Evolutionary conservation across 2,888 invertebrate species (phyloP), one percentile per base, ranked within the genome.

Genomic region (Empis stercorea): DNA sequence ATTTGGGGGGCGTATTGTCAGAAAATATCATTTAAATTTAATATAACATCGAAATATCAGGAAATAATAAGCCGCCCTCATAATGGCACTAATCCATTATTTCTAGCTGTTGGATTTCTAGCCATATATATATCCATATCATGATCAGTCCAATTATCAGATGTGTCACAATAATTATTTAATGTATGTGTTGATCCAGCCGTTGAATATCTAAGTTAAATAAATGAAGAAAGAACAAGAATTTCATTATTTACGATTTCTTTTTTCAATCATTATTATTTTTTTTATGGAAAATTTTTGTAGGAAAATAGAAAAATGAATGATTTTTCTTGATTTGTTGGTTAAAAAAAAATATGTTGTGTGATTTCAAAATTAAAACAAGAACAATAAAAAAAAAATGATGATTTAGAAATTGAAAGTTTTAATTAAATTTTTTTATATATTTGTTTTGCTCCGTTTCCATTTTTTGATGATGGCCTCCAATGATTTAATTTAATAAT

Each of bases 111-210:
- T 52, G 88, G 87, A 72, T 92, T 91, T 61, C 91, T 79, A 50
- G 91, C 86, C 83, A 91, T 89, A 71, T 93, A 92, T 61, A 92
- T 91, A 60, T 92, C 92, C 86, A 92, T 89, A 65, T 92, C 92
- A 68, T 92, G 91, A 70, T 92, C 92, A 57, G 92, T 91, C 92
- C 92, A 93, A 68, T 86, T 86, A 66, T 88, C 87, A 44, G 86
- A 84, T 64, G 88, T 89, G 65, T 89, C 89, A 66, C 87, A 87
- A 68, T 87, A 88, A 66, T 87, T 81, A 62, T 81, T 87, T 60
- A 87, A 74, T 41, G 87, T 87, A 58, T 87, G 80, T 42, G 80
- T 81, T 27, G 87, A 87, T 55, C 87, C 87, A 51, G 85, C 84
- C 52, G 83, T 74, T 59, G 82, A 81, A 64, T 78, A 78, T 58